Conservation (phyloP, 2,797 vertebrate species). For the Rhynchonycteris naso region DNA sequence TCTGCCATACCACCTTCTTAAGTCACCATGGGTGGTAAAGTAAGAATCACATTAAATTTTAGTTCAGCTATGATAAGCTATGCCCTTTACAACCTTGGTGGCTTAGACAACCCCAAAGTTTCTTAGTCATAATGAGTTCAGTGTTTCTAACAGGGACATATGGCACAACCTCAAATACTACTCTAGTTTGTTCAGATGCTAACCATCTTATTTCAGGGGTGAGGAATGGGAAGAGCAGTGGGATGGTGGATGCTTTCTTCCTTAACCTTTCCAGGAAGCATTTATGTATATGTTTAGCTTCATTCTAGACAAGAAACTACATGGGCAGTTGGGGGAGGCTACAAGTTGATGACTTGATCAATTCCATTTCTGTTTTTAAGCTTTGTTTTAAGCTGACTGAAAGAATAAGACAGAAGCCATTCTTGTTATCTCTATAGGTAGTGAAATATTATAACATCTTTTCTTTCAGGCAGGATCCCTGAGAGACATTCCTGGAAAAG, state of each 20-base stretch:
- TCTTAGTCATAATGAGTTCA: constrained; percentile 56
- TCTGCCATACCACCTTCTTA: not conserved
- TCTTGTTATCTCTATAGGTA: constrained; percentile 36
- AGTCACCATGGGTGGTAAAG: constrained; percentile 35
- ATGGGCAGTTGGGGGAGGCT: not conserved
- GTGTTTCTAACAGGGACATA: constrained; percentile 39
- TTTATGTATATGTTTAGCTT: constrained; percentile 35
- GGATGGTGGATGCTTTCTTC: not conserved
- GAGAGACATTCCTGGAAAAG: constrained; percentile 57
- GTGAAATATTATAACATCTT: constrained; percentile 37
- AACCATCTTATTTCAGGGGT: not conserved
- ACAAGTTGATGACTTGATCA: constrained; percentile 19
- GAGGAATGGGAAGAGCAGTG: not conserved
- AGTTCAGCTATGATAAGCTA: constrained; percentile 23
- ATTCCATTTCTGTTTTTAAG: constrained; percentile 47
- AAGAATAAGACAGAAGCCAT: constrained; percentile 10
- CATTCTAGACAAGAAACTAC: constrained; percentile 16
- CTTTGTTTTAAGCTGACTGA: constrained; percentile 52
- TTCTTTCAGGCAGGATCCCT: constrained; percentile 45
- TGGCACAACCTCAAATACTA: constrained; percentile 13
- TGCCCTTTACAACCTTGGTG: constrained; percentile 49
- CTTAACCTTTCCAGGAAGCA: constrained; percentile 22
- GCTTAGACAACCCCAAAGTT: constrained; percentile 31
- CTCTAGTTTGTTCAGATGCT: not conserved
- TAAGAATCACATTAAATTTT: constrained; percentile 39